Percentiles rank a stretch among this genome's conserved stretches.
phyloP scores from a whole-genome alignment of 2,113 vertebrate species.

The Caracal caracal region DNA sequence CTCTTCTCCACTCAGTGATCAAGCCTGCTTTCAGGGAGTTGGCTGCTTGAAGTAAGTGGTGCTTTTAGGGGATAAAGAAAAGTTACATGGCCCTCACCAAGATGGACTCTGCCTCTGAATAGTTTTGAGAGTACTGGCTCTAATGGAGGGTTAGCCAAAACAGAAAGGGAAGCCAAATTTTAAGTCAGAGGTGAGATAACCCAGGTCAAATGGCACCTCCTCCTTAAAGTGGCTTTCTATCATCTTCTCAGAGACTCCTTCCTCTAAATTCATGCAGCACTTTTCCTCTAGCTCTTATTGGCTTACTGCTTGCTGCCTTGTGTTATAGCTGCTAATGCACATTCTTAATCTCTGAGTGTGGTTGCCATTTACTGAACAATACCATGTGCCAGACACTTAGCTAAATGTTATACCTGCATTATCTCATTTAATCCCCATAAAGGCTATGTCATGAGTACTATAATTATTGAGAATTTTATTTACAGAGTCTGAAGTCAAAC shows the following conservation, averaged over 20 bases:
- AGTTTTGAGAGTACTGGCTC: not conserved
- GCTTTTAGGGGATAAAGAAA: not conserved
- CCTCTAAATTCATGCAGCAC: not conserved
- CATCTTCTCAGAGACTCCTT: not conserved
- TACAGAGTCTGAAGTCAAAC: not conserved
- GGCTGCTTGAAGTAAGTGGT: not conserved
- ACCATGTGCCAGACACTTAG: not conserved
- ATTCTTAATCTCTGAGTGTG: not conserved
- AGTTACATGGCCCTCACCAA: not conserved
- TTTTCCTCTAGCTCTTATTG: not conserved
- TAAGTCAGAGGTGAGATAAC: not conserved
- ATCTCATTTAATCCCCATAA: not conserved
- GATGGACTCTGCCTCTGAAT: not conserved
- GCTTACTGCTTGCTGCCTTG: not conserved
- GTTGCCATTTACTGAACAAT: constrained; percentile 6
- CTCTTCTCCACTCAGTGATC: not conserved
- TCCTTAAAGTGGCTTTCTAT: not conserved
- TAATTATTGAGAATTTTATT: not conserved
- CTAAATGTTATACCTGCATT: constrained; percentile 7
- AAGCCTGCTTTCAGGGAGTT: not conserved
- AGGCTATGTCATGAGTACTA: not conserved
- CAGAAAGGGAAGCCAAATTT: not conserved
- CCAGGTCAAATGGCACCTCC: not conserved
- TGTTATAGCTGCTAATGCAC: not conserved
- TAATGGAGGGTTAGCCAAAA: not conserved